phyloP scores from a whole-genome alignment of 2,888 invertebrate species.

The Tetragonisca angustula region DNA sequence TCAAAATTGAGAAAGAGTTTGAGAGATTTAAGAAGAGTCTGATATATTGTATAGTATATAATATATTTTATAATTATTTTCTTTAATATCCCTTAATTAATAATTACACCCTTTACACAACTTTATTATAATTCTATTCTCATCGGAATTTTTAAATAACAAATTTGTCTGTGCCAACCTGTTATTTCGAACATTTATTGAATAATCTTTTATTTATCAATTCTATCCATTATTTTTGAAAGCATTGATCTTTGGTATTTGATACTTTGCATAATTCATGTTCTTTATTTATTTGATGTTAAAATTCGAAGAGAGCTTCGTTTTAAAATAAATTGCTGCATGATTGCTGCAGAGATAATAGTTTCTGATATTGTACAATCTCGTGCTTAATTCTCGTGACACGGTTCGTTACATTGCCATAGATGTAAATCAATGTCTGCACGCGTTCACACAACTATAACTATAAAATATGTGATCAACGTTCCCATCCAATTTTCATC shows the following conservation, averaged over 20 bases:
- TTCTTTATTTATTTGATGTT: no score
- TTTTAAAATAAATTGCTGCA: not conserved
- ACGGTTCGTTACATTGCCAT: not conserved
- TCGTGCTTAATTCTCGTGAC: not conserved
- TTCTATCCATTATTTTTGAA: no score
- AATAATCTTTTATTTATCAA: not conserved
- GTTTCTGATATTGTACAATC: not conserved
- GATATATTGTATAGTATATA: no score
- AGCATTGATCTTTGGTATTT: no score
- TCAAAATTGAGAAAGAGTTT: no score
- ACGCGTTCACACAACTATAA: not conserved
- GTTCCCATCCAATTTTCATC: not conserved
- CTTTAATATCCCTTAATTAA: not conserved
- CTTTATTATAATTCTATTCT: not conserved
- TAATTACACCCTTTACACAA: not conserved
- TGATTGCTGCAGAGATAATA: not conserved
- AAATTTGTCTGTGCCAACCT: no score
- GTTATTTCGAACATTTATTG: not conserved
- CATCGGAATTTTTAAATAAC: not conserved
- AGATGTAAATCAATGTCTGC: not conserved
- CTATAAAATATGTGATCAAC: not conserved
- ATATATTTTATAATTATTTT: not conserved
- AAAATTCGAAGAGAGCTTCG: not conserved
- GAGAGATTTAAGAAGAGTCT: no score
- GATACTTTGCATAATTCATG: no score